phyloP scores from a whole-genome alignment of 2,113 vertebrate species.

The Hipposideros armiger region DNA sequence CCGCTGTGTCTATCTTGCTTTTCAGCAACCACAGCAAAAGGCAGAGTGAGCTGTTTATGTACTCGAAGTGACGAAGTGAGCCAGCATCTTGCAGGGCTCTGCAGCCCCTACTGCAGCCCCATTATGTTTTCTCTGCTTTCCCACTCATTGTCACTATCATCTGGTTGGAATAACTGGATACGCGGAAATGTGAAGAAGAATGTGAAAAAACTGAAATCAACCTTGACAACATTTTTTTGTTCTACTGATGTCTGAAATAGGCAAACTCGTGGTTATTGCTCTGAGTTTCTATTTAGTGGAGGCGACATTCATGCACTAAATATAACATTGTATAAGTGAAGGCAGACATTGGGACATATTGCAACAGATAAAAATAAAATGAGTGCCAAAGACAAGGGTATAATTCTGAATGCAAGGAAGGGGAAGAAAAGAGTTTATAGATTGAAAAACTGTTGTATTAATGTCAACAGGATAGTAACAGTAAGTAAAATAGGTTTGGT shows the following conservation, averaged over 20 bases:
- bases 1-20: background rate
- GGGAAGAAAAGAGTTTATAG: background rate
- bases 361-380: background rate
- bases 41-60: background rate
- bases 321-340: background rate
- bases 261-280: background rate
- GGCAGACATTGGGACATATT: constrained; percentile 2
- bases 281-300: background rate
- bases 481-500: constrained; percentile 12
- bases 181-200: background rate
- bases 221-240: background rate
- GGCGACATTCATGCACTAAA: background rate
- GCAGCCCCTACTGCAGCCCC: background rate
- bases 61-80: background rate
- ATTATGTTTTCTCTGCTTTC: background rate
- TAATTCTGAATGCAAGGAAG: background rate
- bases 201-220: constrained; percentile 6
- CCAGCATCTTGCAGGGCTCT: background rate
- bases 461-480: background rate
- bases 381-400: background rate
- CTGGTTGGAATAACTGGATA: background rate
- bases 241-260: background rate
- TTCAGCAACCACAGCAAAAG: background rate
- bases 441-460: background rate
- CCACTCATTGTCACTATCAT: background rate